phyloP scores from a whole-genome alignment of 2,113 vertebrate genomes.

The Solea solea region DNA sequence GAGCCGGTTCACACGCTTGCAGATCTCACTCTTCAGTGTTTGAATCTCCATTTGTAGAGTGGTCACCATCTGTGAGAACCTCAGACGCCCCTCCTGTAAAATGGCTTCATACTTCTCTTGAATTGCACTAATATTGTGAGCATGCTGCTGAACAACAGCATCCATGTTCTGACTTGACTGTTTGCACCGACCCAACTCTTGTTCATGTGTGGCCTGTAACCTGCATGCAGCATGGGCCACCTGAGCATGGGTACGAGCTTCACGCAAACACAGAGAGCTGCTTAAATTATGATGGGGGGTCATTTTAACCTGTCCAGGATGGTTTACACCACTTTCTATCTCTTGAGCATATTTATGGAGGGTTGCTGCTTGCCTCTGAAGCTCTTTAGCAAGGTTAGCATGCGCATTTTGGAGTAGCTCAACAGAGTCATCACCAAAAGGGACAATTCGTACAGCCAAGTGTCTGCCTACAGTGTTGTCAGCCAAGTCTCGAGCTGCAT shows the following conservation, averaged over 20 bases:
- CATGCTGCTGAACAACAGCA: slow-evolving; percentile 82
- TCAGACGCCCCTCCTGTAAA: slow-evolving; percentile 84
- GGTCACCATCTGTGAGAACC: slow-evolving; percentile 82
- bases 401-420: slow-evolving; percentile 79
- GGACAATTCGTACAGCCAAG: slow-evolving; percentile 50
- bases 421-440: slow-evolving; percentile 70
- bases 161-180: slow-evolving; percentile 83
- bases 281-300: slow-evolving; percentile 77
- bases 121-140: slow-evolving; percentile 79
- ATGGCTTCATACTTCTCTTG: slow-evolving; percentile 86
- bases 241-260: slow-evolving; percentile 92
- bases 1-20: slow-evolving; percentile 81
- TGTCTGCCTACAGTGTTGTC: slow-evolving; percentile 77
- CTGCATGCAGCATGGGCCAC: slow-evolving; percentile 90
- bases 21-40: slow-evolving; percentile 82
- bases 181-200: slow-evolving; percentile 84
- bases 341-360: slow-evolving; percentile 86
- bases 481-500: slow-evolving; percentile 68
- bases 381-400: slow-evolving; percentile 86
- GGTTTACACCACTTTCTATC: slow-evolving; percentile 78
- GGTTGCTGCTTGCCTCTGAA: slow-evolving; percentile 86
- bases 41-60: slow-evolving; percentile 86
- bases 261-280: slow-evolving; percentile 87
- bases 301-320: slow-evolving; percentile 81
- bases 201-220: slow-evolving; percentile 84